Base-by-base conservation (phyloP, 2,888 invertebrate genomes). In the Megastigmus dorsalis region DNA sequence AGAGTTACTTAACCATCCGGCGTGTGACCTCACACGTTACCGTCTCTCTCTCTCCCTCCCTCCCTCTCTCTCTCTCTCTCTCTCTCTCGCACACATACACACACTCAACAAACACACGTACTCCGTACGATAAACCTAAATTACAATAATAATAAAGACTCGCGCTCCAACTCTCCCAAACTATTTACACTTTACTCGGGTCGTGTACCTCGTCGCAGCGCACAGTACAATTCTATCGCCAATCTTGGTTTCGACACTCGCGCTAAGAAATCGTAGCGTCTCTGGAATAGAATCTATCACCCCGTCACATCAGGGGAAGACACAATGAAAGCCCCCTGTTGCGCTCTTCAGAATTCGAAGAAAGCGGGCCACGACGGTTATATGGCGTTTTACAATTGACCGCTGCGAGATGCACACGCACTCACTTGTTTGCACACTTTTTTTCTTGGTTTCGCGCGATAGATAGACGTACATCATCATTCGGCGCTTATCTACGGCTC, bases 91-190 rank as follows among this genome's bases (percentile, higher is more conserved):
- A 48, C 38, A 28, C 59, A 41, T 18, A 20, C 9, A 10, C 43
- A 43, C 45, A 18, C n/a, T n/a, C 59, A n/a, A 54, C 10, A 18
- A 57, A 18, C 55, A 30, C 36, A 33, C 57, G 28, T n/a, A 48
- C 36, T 23, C 20, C 33, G 9, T 50, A 52, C 54, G 6, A 41
- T 68, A 72, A 62, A 65, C 30, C 76, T 76, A 63, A 60, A 60
- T n/a, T 73, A 73, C 62, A 76, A 62, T 69, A 62, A 69, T 72
- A 33, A 76, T 65, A 69, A 66, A 69, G 69, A 76, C 60, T 73
- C 75, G 59, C 68, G 36, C 63, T 63, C 55, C n/a, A 45, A 67
- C 28, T 41, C 50, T 57, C 38, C 63, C n/a, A n/a, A n/a, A 57
- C 50, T 75, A 75, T 75, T 36, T 75, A 75, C 75, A 75, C n/a